A percentile compares a stretch with the other conserved stretches of the same genome.
phyloP scores from a whole-genome alignment of 2,797 vertebrate genomes.

The Pangasius djambal region DNA sequence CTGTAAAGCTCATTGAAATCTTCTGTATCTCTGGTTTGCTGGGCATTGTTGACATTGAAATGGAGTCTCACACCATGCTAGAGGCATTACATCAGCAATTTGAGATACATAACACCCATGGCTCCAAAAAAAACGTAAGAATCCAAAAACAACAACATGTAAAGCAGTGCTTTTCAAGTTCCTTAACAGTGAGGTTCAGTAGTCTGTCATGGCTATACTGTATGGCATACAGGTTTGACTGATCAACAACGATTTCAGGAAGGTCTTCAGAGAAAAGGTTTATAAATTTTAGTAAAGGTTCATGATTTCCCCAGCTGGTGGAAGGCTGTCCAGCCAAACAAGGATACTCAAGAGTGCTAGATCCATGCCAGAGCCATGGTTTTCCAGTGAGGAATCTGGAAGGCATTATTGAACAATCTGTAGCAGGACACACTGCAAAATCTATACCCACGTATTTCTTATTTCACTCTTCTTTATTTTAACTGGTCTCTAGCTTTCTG shows the following conservation, averaged over 20 bases:
- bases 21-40: slow-evolving; percentile 12
- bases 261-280: neutral
- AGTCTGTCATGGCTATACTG: neutral
- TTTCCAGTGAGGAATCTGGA: slow-evolving; percentile 10
- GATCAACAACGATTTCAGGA: neutral
- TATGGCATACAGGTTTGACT: neutral
- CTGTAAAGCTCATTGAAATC: slow-evolving; percentile 2
- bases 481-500: neutral
- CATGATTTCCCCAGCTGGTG: slow-evolving; percentile 3
- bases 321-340: neutral
- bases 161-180: neutral
- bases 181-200: neutral
- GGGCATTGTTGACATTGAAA: neutral
- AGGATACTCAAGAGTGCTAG: neutral
- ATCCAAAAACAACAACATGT: neutral
- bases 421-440: neutral
- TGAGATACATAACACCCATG: neutral
- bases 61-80: neutral
- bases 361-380: slow-evolving; percentile 1
- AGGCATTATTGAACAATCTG: neutral
- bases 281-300: neutral
- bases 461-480: neutral
- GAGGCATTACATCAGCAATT: neutral
- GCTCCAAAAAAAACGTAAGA: neutral
- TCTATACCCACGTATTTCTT: neutral